These are phyloP conservation scores for Tortrix viridana DNA, from an alignment of 2,888 invertebrate species.

Conservation along the genomic window DNA sequence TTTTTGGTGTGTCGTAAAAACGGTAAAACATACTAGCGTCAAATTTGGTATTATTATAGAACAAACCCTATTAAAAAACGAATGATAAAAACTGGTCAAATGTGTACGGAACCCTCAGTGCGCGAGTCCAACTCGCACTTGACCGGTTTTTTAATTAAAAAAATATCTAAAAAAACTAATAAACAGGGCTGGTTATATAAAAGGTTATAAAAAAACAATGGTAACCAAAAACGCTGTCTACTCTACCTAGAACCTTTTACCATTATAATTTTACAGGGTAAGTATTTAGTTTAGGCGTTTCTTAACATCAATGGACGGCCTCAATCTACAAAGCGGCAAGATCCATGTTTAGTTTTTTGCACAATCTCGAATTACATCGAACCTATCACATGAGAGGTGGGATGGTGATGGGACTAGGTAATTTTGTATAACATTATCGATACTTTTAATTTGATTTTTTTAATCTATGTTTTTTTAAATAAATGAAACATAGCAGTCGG, in stretches of 20 bases:
- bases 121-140: too few relatives aligned
- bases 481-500: too few relatives aligned
- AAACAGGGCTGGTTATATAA: background rate
- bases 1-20: too few relatives aligned
- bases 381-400: constrained; percentile 22
- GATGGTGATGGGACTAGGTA: constrained; percentile 13
- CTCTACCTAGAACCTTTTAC: background rate
- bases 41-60: too few relatives aligned
- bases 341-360: constrained; percentile 27
- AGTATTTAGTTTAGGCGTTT: constrained; percentile 11
- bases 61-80: too few relatives aligned
- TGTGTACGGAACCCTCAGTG: too few relatives aligned
- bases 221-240: constrained; percentile 5
- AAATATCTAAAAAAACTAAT: background rate
- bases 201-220: background rate
- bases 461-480: too few relatives aligned
- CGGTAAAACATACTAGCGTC: too few relatives aligned
- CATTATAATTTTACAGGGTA: background rate
- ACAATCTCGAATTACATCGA: constrained; percentile 26
- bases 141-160: too few relatives aligned
- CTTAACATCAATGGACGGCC: constrained; percentile 6
- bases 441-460: background rate
- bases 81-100: too few relatives aligned
- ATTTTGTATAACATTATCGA: background rate
- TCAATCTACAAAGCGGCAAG: constrained; percentile 8